Conservation (phyloP, 2,113 vertebrate genomes). For the Spheniscus mendiculus region DNA sequence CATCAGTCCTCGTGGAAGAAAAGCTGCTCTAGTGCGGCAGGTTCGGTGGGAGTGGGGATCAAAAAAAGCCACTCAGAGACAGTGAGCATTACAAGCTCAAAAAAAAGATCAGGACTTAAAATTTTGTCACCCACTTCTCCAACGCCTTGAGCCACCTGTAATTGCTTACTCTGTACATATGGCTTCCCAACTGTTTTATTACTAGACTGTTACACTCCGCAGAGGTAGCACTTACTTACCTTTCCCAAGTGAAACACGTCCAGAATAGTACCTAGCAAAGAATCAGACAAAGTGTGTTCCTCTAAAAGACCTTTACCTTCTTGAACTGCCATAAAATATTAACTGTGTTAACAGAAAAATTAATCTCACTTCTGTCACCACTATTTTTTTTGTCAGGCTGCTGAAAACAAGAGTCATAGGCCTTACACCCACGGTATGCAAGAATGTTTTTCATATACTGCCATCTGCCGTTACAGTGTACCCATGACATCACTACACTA, state of each 20-base stretch:
- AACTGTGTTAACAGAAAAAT: neutral
- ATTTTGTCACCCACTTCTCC: neutral
- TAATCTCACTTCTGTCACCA: neutral
- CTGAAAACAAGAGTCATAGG: neutral
- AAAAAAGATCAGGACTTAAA: neutral
- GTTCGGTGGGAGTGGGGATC: neutral
- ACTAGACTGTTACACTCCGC: neutral
- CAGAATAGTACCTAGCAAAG: neutral
- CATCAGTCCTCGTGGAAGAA: neutral
- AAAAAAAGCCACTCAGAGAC: neutral
- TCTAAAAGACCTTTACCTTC: neutral
- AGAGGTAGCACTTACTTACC: too few relatives aligned
- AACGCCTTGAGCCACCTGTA: neutral
- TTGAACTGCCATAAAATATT: neutral
- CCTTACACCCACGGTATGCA: neutral
- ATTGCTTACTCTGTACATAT: neutral
- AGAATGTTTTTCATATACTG: conserved; percentile 11
- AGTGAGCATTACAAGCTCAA: neutral
- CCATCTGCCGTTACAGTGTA: neutral
- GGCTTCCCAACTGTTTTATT: neutral
- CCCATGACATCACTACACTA: neutral
- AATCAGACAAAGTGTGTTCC: neutral
- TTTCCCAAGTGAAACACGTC: neutral
- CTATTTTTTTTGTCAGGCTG: neutral
- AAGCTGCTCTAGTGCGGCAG: neutral